A percentile compares a stretch with the other conserved stretches of the same genome.
Conservation (phyloP, 2,797 vertebrate species). For the Pangasius sanitwongsei region DNA sequence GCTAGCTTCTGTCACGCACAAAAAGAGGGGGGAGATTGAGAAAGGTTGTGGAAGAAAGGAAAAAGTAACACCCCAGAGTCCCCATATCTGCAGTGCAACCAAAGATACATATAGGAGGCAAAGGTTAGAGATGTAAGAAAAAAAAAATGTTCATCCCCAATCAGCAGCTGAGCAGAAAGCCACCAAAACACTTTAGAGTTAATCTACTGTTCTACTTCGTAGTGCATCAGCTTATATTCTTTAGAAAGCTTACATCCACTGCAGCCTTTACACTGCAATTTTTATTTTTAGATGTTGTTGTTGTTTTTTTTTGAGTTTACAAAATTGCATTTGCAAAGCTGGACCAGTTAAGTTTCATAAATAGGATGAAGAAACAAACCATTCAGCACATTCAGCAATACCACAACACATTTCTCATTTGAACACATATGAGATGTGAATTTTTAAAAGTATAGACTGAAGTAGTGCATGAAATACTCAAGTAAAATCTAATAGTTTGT, state of each 20-base stretch:
- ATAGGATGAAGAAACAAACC: neutral
- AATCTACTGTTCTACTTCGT: conserved; percentile 33
- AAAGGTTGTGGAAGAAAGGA: conserved; percentile 18
- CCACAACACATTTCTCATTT: neutral
- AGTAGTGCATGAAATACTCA: neutral
- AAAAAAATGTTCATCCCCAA: neutral
- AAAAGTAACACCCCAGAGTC: neutral
- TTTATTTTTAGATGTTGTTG: too few species aligned
- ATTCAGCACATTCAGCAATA: neutral
- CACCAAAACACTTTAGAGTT: neutral
- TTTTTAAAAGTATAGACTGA: neutral
- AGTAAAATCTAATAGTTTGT: neutral
- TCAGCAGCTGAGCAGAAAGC: neutral
- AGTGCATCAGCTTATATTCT: conserved; percentile 2
- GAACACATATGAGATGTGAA: neutral
- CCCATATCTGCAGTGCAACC: conserved; percentile 15
- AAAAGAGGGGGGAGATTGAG: neutral
- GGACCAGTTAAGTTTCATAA: neutral
- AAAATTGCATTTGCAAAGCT: neutral
- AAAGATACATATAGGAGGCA: conserved; percentile 2
- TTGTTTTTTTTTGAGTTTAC: neutral
- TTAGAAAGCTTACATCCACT: neutral
- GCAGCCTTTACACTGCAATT: neutral
- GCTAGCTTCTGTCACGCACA: conserved; percentile 77
- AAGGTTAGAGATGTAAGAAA: neutral